Evolutionary conservation across 2,113 vertebrate genomes (phyloP), one percentile per base, ranked within the genome.

Genomic region (Mustela nigripes): DNA sequence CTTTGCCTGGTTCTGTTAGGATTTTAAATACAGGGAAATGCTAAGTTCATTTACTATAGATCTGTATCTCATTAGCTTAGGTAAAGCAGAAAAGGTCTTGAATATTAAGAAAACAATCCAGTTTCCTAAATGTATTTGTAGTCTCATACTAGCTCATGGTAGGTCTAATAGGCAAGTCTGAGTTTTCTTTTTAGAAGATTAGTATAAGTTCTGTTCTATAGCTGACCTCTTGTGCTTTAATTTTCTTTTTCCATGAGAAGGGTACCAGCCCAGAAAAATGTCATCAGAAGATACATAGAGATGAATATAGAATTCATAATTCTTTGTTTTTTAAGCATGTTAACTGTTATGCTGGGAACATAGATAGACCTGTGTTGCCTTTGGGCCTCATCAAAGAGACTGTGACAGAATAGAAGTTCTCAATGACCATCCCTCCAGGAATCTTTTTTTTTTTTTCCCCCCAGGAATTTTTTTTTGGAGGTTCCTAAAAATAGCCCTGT

Each of bases 351-450:
- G 12, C 71, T 15, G 28, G 79, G 39, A 67, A 56, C 50, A 24
- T 11, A 45, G 83, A 24, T 11, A 45, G 83, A 81, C 50, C 71
- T 42, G 2, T 71, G 50, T 84, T 65, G 50, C 58, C 21, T 69
- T 65, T 81, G 95, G 76, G n/a, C 60, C 65, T 78, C 45, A 19
- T 93, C 74, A 73, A 5, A 86, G 83, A 79, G 84, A 90, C 39
- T 65, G 3, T 60, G 65, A 33, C n/a, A 67, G 33, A 89, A 50
- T 85, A 85, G 28, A 73, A 65, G 39, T 56, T 53, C 24, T 78
- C 42, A 50, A 26, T 19, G 39, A 14, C n/a, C 42, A 2, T 93
- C 28, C 86, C 65, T 63, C n/a, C 42, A 48, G 74, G 89, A 89
- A 14, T 45, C 1, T 1, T 14, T 80, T 39, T 67, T 39, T 67